Percentiles rank a stretch among this genome's conserved stretches.
Evolutionary conservation across 2,888 invertebrate species (phyloP).

Genomic region (Amitus sp.): DNA sequence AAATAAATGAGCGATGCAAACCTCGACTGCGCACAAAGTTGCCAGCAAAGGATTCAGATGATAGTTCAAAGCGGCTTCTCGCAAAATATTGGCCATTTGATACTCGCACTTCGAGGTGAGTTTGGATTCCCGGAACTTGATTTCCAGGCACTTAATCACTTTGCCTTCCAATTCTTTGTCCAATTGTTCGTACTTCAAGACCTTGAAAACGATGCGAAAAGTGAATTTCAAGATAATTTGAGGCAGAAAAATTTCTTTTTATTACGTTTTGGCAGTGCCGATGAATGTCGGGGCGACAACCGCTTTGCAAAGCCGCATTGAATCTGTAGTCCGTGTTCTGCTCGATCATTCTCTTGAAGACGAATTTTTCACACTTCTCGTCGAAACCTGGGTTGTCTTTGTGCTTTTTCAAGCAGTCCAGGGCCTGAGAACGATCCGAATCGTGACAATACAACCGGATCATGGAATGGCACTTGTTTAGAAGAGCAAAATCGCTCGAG

Average conservation of each 20-base stretch:
- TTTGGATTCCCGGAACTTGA: slow-evolving; percentile 79
- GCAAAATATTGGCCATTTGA: slow-evolving; percentile 83
- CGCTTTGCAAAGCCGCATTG: slow-evolving; percentile 83
- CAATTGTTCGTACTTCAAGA: slow-evolving; percentile 53
- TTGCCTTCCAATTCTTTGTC: slow-evolving; percentile 85
- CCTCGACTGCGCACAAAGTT: slow-evolving; percentile 78
- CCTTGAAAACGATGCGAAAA: too few relatives aligned
- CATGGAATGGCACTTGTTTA: slow-evolving; percentile 86
- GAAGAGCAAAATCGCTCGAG: slow-evolving; percentile 85
- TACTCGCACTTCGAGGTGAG: slow-evolving; percentile 81
- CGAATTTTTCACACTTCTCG: slow-evolving; percentile 82
- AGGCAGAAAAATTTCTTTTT: slow-evolving; percentile 27
- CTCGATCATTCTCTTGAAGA: slow-evolving; percentile 89
- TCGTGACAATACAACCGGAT: slow-evolving; percentile 85
- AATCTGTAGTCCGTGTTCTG: slow-evolving; percentile 91
- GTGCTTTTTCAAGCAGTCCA: slow-evolving; percentile 83
- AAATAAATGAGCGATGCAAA: slow-evolving; percentile 55
- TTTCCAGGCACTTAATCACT: slow-evolving; percentile 85
- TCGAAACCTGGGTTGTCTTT: slow-evolving; percentile 84
- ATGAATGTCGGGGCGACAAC: slow-evolving; percentile 85
- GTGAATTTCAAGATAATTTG: too few relatives aligned
- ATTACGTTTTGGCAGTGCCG: slow-evolving; percentile 74
- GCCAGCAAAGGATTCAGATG: slow-evolving; percentile 88
- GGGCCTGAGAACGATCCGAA: slow-evolving; percentile 72
- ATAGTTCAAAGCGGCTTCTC: slow-evolving; percentile 91